These are phyloP conservation scores for Leptura quadrifasciata DNA, from an alignment of 2,888 invertebrate genomes.

Conservation along the genomic window DNA sequence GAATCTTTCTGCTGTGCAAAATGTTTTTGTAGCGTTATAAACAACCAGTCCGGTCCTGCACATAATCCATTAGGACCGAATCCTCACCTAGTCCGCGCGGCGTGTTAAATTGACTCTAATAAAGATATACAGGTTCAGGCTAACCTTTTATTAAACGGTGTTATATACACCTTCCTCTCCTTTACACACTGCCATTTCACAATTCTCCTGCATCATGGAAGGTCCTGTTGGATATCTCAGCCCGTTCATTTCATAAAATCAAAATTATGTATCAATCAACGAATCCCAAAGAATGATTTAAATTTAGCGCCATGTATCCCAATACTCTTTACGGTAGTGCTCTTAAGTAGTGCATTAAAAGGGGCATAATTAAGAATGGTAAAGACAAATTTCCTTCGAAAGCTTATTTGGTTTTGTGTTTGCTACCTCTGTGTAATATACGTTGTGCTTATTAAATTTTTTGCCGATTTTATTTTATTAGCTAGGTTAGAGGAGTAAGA, in stretches of 20 bases:
- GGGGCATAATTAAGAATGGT: constrained; percentile 38
- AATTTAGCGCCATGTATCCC: constrained; percentile 44
- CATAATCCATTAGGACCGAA: constrained; percentile 36
- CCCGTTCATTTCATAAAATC: constrained; percentile 8
- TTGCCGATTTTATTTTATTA: constrained; percentile 24
- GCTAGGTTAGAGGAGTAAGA: constrained; percentile 30
- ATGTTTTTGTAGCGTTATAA: neutral
- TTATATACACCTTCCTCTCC: constrained; percentile 33
- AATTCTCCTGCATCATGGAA: neutral
- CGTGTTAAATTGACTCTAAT: constrained; percentile 40
- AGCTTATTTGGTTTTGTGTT: constrained; percentile 24
- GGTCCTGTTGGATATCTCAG: neutral
- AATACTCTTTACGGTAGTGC: constrained; percentile 38
- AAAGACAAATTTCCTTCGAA: constrained; percentile 13
- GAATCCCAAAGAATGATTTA: constrained; percentile 31
- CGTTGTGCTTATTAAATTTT: constrained; percentile 13
- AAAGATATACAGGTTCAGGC: constrained; percentile 40
- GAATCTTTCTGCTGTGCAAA: no score
- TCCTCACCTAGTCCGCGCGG: constrained; percentile 32
- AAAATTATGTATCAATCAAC: constrained; percentile 28
- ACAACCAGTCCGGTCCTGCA: constrained; percentile 32
- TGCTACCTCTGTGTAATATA: constrained; percentile 10
- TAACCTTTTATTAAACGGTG: constrained; percentile 39
- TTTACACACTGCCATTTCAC: constrained; percentile 5
- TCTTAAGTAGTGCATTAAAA: constrained; percentile 40